A percentile compares a stretch with the other conserved stretches of the same genome.
Conservation (phyloP, 2,888 invertebrate genomes). For the Neoaliturus tenellus region DNA sequence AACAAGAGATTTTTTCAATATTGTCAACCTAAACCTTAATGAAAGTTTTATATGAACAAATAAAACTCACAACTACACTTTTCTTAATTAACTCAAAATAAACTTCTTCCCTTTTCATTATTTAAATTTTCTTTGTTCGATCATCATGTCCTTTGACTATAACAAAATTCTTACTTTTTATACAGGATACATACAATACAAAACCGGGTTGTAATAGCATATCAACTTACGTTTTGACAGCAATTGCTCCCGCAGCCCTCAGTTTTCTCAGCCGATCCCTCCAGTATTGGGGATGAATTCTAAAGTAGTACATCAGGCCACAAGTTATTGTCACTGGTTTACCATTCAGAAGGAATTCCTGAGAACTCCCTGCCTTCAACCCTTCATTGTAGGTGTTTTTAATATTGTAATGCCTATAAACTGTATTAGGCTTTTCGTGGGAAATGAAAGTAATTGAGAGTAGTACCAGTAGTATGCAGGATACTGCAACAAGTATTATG, state of each 20-base stretch:
- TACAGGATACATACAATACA: no score
- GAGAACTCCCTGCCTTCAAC: not conserved
- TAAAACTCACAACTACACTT: no score
- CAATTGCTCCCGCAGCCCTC: constrained; percentile 74
- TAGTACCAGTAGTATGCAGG: not conserved
- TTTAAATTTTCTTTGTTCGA: not conserved
- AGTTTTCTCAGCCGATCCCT: constrained; percentile 74
- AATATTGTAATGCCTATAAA: constrained; percentile 20
- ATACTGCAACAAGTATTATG: not conserved
- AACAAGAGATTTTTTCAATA: no score
- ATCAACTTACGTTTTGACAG: constrained; percentile 73
- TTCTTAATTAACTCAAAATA: no score
- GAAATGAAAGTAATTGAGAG: not conserved
- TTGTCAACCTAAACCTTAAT: no score
- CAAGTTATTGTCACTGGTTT: constrained; percentile 70
- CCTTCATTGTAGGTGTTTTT: not conserved
- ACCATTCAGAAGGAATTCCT: constrained; percentile 69
- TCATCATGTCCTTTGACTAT: not conserved
- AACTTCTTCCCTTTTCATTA: no score
- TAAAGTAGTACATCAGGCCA: constrained; percentile 75
- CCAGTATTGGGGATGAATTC: constrained; percentile 75
- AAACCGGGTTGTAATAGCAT: no score
- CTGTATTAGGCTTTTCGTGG: not conserved
- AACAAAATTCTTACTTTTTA: not conserved
- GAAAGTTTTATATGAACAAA: no score